phyloP scores from a whole-genome alignment of 2,797 vertebrate genomes.

The Phataginus tetradactyla region DNA sequence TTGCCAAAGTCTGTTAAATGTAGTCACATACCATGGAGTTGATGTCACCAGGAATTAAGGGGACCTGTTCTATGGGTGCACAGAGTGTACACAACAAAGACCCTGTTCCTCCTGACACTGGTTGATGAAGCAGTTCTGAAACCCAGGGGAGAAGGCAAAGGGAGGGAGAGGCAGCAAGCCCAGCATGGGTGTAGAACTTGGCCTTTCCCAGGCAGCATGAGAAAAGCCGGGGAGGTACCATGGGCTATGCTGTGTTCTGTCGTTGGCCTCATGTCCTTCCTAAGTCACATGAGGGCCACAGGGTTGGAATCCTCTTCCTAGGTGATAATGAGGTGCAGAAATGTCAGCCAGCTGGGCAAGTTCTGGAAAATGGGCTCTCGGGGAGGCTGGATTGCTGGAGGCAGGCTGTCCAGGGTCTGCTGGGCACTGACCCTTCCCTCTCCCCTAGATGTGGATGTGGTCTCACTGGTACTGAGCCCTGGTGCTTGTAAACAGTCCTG shows the following conservation, averaged over 20 bases:
- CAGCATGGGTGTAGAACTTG: fast-evolving
- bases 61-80: not conserved
- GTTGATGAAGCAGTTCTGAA: not conserved
- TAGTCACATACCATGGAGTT: not conserved
- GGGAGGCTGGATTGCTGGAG: not conserved
- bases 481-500: not conserved
- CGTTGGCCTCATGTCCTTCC: not conserved
- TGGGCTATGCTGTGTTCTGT: not conserved
- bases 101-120: not conserved
- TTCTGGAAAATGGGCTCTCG: not conserved
- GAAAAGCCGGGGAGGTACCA: not conserved
- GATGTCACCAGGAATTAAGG: not conserved
- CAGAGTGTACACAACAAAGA: not conserved
- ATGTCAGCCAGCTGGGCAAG: no score
- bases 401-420: not conserved
- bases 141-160: not conserved
- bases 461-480: not conserved
- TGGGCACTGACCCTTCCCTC: not conserved
- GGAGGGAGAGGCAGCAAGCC: not conserved
- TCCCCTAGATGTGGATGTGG: not conserved
- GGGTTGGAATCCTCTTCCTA: not conserved
- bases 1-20: not conserved
- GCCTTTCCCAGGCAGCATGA: not conserved
- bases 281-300: not conserved
- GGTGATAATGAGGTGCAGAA: not conserved